These are phyloP conservation scores for Cirrhinus molitorella DNA, from an alignment of 2,797 vertebrate species.

Conservation along the genomic window DNA sequence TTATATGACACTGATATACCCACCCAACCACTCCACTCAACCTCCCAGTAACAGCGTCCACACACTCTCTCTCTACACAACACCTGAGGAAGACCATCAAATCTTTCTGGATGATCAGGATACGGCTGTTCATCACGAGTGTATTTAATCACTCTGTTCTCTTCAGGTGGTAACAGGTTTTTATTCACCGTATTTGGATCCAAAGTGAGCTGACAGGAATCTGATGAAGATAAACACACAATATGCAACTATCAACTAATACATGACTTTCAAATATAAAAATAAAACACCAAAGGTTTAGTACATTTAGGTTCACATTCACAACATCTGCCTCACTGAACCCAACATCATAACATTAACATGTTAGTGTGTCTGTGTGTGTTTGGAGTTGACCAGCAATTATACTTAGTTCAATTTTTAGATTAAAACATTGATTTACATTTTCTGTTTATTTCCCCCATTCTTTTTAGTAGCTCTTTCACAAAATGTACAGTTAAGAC, in stretches of 20 bases:
- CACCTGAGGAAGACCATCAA: rapidly evolving
- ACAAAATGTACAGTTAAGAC: neutral
- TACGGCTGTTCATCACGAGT: rapidly evolving
- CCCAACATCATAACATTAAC: neutral
- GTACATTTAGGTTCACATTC: neutral
- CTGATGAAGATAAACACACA: neutral
- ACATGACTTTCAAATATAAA: neutral
- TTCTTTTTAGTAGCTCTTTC: neutral
- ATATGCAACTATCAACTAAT: neutral
- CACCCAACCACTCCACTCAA: neutral
- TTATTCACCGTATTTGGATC: neutral
- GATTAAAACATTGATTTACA: neutral
- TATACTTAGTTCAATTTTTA: neutral
- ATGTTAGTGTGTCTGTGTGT: neutral
- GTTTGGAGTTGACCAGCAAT: neutral
- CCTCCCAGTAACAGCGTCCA: constrained; percentile 36
- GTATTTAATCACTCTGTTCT: neutral
- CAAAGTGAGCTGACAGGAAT: neutral
- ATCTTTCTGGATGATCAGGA: constrained; percentile 31
- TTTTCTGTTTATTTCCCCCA: neutral
- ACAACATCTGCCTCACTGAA: neutral
- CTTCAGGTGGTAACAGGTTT: neutral
- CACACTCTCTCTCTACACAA: neutral
- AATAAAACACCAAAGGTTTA: neutral
- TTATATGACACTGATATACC: neutral